Evolutionary conservation across 2,797 vertebrate species (phyloP).

Genomic region (Siniperca obscura): DNA sequence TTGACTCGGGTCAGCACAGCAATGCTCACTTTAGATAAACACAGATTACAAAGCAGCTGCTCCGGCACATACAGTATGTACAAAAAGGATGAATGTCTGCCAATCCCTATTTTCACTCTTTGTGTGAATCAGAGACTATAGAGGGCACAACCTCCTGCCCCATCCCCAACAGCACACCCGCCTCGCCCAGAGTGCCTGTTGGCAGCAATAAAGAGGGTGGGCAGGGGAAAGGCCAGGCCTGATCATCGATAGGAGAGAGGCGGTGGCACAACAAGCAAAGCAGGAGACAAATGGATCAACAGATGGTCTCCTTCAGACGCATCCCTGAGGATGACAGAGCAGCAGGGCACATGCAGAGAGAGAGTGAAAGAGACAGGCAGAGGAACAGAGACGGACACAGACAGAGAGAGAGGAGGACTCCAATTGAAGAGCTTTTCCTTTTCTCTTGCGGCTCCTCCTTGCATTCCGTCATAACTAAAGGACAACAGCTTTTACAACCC

Average conservation of each 20-base stretch:
- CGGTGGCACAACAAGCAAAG: conserved; percentile 76
- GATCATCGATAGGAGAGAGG: conserved; percentile 75
- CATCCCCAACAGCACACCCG: conserved; percentile 46
- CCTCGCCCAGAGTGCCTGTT: conserved; percentile 51
- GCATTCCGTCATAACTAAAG: conserved; percentile 69
- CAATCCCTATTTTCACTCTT: conserved; percentile 36
- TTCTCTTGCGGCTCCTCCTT: conserved; percentile 63
- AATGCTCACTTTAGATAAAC: conserved; percentile 59
- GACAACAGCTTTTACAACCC: conserved; percentile 76
- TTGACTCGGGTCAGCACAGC: conserved; percentile 45
- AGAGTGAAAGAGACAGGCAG: conserved; percentile 57
- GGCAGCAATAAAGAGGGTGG: conserved; percentile 65
- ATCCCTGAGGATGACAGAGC: conserved; percentile 83
- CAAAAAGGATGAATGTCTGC: conserved; percentile 30
- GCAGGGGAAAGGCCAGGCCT: conserved; percentile 71
- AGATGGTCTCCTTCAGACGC: conserved; percentile 87
- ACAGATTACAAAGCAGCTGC: conserved; percentile 68
- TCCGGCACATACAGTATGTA: conserved; percentile 23
- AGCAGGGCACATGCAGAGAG: conserved; percentile 74
- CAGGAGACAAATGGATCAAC: conserved; percentile 86
- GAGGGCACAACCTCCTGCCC: conserved; percentile 50
- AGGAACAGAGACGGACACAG: conserved; percentile 55
- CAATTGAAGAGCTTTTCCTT: conserved; percentile 66
- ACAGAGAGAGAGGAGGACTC: conserved; percentile 41
- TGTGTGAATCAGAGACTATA: conserved; percentile 50